Evolutionary conservation across 2,888 invertebrate species (phyloP).

Genomic region (Mimachlamys varia): DNA sequence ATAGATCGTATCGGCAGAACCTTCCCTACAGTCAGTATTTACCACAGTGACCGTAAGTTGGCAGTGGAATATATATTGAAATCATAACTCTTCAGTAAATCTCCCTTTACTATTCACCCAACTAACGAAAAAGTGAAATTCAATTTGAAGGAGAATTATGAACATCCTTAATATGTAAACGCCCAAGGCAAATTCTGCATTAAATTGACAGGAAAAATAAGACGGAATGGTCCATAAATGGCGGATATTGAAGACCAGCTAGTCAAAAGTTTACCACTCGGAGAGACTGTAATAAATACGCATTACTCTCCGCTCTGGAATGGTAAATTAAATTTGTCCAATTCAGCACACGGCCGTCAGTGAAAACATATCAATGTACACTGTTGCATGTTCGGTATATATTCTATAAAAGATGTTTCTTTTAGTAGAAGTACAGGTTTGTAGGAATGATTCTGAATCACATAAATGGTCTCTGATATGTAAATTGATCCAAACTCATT

Average conservation of each 20-base stretch:
- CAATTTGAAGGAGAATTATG: not conserved
- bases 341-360: not conserved
- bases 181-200: not conserved
- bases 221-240: not conserved
- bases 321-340: not conserved
- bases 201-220: not conserved
- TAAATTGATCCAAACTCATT: not conserved
- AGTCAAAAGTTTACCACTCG: not conserved
- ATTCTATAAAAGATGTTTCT: not conserved
- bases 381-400: not conserved
- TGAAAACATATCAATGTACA: not conserved
- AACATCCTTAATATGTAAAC: conserved; percentile 5
- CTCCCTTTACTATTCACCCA: not conserved
- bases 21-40: not conserved
- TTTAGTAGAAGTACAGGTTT: not conserved
- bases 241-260: not conserved
- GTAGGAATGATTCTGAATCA: not conserved
- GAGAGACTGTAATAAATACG: not conserved
- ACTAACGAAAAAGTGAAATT: not conserved
- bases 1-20: not conserved
- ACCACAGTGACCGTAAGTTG: not conserved
- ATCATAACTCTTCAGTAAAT: not conserved
- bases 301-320: not conserved
- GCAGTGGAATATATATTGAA: not conserved
- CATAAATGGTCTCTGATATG: not conserved